phyloP scores from a whole-genome alignment of 1,140 invertebrate species.

The Zaprionus ornatus region DNA sequence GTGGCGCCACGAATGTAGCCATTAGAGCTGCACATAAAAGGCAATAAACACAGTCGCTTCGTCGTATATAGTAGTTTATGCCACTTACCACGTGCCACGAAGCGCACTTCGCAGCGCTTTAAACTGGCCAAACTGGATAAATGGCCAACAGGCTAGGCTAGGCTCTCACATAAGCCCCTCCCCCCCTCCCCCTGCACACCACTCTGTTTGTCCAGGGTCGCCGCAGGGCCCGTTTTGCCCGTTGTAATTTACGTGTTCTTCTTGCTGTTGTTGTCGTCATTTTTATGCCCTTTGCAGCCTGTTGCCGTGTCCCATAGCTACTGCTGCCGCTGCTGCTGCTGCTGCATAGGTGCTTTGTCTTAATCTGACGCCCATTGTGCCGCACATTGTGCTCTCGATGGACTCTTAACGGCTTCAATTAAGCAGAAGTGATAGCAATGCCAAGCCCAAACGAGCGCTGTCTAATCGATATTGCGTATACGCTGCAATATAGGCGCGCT shows the following conservation, averaged over 20 bases:
- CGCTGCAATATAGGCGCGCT: background rate
- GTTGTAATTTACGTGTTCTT: constrained; percentile 57
- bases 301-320: constrained; percentile 43
- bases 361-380: constrained; percentile 67
- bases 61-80: constrained; percentile 69
- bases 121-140: constrained; percentile 53
- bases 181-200: no score
- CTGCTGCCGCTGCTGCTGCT: constrained; percentile 23
- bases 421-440: constrained; percentile 56
- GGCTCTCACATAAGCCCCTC: background rate
- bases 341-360: constrained; percentile 67
- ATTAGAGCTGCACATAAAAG: constrained; percentile 73
- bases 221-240: background rate
- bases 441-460: no score
- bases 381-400: constrained; percentile 53
- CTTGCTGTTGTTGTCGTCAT: background rate
- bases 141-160: background rate
- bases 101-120: constrained; percentile 57
- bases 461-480: no score
- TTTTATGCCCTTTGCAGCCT: constrained; percentile 20
- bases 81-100: constrained; percentile 53
- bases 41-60: constrained; percentile 73
- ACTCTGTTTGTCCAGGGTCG: constrained; percentile 5
- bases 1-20: constrained; percentile 55
- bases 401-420: constrained; percentile 65